Base-by-base conservation (phyloP, 2,797 vertebrate species). In the Pseudochaenichthys georgianus region DNA sequence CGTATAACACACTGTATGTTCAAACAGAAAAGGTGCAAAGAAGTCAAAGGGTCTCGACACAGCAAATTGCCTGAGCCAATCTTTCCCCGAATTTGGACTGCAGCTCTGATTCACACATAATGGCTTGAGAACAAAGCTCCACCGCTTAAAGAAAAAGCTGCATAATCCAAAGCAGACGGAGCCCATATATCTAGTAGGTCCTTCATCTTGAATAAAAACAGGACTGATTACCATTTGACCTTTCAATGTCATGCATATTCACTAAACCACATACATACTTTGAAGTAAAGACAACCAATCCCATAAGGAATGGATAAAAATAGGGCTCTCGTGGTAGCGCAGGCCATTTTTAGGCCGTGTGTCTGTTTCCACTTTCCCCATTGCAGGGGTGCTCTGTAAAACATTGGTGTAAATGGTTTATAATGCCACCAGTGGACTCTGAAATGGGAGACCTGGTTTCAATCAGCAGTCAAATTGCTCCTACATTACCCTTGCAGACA, bases 391-490 rank as follows among this genome's bases (percentile, higher is more conserved):
- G 84, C 87, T 92, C 91, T 87, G 90, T 95, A 94, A 95, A 94
- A 94, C 90, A 89, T 82, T 55, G 77, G 90, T 89, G 93, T 94
- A 94, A 95, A 95, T 92, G 92, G 87, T 95, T 95, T 95, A 94
- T 94, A 95, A 95, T 94, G 89, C 93, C 94, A 94, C 93, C 93
- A 89, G 85, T 89, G 89, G 93, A 93, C 88, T 93, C 88, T 91
- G 84, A 93, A 94, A 93, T 91, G 83, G 89, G 88, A 92, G 94
- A 91, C 89, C 95, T 95, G 94, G 92, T 95, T 95, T 92, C 93
- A 95, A 95, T 96, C 95, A 95, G 92, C 93, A 94, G 92, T 91
- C 93, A 93, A 94, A 96, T 94, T 94, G 93, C 93, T 92, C 88
- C 86, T 84, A 85, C 90, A 93, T 94, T 94, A 94, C 92, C 86